phyloP scores from a whole-genome alignment of 2,888 invertebrate species.

The Thumatha senex region DNA sequence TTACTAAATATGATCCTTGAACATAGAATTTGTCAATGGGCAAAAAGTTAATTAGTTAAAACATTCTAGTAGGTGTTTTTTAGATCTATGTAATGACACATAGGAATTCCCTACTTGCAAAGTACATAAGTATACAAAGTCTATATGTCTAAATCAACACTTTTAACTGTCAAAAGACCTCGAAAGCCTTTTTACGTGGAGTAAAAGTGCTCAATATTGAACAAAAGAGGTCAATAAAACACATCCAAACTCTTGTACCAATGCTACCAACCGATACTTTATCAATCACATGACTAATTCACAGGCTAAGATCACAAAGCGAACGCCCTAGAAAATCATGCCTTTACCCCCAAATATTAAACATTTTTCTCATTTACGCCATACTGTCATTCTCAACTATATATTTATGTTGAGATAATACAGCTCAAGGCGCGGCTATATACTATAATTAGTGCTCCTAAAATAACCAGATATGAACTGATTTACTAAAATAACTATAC shows the following conservation, averaged over 20 bases:
- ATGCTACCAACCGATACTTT: constrained; percentile 53
- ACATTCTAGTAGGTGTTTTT: background rate
- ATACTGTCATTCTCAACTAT: constrained; percentile 36
- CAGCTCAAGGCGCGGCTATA: constrained; percentile 70
- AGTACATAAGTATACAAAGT: background rate
- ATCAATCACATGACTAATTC: constrained; percentile 65
- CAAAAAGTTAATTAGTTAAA: too few relatives aligned
- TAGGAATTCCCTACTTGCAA: background rate
- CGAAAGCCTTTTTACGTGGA: background rate
- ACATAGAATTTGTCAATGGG: too few relatives aligned
- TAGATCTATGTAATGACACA: background rate
- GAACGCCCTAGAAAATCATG: constrained; percentile 40
- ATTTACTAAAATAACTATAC: constrained; percentile 28
- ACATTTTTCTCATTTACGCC: constrained; percentile 24
- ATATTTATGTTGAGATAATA: constrained; percentile 49
- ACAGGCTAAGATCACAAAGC: constrained; percentile 22
- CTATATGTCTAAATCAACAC: background rate
- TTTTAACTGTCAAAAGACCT: background rate
- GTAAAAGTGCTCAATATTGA: background rate
- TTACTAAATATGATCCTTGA: too few relatives aligned
- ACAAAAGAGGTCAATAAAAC: constrained; percentile 11
- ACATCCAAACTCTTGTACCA: constrained; percentile 26
- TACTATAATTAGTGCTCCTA: constrained; percentile 79
- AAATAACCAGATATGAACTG: constrained; percentile 68
- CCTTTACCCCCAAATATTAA: constrained; percentile 20